Percentiles rank a stretch among this genome's conserved stretches.
Conservation (phyloP, 2,797 vertebrate species). For the Lagorchestes hirsutus region DNA sequence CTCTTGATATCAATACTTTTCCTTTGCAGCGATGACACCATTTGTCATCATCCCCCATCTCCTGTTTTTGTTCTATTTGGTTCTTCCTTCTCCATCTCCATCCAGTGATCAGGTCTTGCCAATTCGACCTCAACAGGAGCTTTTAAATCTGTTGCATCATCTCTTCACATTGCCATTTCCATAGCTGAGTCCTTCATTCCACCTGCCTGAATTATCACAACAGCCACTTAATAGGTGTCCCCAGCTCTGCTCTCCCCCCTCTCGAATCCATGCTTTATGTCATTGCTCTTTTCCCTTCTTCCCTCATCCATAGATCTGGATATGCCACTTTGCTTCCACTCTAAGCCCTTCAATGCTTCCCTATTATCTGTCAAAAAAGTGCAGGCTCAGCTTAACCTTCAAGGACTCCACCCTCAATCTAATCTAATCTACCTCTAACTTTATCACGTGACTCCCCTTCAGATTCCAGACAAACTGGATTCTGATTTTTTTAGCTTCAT, state of each 20-base stretch:
- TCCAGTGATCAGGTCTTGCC: background rate
- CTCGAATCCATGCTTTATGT: background rate
- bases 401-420: background rate
- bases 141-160: background rate
- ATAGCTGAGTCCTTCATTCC: background rate
- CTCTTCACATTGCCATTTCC: background rate
- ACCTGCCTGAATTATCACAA: background rate
- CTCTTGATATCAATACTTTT: background rate
- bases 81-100: background rate
- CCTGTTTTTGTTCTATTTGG: background rate
- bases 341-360: background rate
- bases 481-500: background rate
- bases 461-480: too few species aligned
- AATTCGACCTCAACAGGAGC: background rate
- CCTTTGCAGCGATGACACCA: background rate
- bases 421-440: background rate
- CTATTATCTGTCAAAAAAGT: background rate
- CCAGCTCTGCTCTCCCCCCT: background rate
- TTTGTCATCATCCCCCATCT: background rate
- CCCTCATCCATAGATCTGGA: background rate
- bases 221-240: background rate
- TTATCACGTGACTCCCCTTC: background rate
- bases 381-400: background rate
- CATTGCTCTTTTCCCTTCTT: background rate
- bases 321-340: background rate